These are phyloP conservation scores for Drosophila aldrichi DNA, from an alignment of 2,888 invertebrate genomes.

Conservation along the genomic window DNA sequence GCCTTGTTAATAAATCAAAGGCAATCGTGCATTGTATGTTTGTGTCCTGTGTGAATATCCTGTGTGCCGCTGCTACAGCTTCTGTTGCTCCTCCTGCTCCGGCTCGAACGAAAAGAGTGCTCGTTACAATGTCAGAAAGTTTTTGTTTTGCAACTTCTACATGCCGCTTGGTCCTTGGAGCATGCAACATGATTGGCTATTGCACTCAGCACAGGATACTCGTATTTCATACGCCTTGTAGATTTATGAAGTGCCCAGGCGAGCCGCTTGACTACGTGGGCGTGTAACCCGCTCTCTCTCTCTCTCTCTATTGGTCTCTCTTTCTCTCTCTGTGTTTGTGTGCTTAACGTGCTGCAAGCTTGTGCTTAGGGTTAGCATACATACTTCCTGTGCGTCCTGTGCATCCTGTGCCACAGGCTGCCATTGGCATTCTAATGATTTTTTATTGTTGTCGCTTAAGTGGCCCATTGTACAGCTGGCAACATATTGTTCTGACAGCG, in stretches of 20 bases:
- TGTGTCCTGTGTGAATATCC: slow-evolving; percentile 29
- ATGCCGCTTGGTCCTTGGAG: slow-evolving; percentile 37
- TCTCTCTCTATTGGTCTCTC: too few relatives aligned
- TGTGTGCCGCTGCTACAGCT: slow-evolving; percentile 6
- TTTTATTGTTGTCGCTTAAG: slow-evolving; percentile 78
- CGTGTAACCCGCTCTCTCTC: slow-evolving; percentile 15
- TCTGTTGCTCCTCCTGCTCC: background rate
- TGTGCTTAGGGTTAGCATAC: slow-evolving; percentile 23
- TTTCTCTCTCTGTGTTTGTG: background rate
- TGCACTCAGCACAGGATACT: slow-evolving; percentile 72
- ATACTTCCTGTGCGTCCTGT: slow-evolving; percentile 35
- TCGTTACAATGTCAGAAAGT: slow-evolving; percentile 63
- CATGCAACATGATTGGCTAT: slow-evolving; percentile 73
- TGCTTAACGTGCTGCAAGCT: slow-evolving; percentile 11
- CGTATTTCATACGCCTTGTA: slow-evolving; percentile 79
- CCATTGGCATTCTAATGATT: slow-evolving; percentile 77
- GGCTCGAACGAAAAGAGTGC: slow-evolving; percentile 17
- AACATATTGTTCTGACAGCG: slow-evolving; percentile 66
- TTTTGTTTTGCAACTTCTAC: slow-evolving; percentile 50
- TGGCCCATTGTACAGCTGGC: slow-evolving; percentile 79
- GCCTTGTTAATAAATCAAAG: slow-evolving; percentile 77
- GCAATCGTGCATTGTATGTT: slow-evolving; percentile 53
- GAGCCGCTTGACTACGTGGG: slow-evolving; percentile 41
- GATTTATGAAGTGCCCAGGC: slow-evolving; percentile 75
- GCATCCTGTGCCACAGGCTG: slow-evolving; percentile 46